Evolutionary conservation across 2,888 invertebrate genomes (phyloP).

Genomic region (Danaus chrysippus): DNA sequence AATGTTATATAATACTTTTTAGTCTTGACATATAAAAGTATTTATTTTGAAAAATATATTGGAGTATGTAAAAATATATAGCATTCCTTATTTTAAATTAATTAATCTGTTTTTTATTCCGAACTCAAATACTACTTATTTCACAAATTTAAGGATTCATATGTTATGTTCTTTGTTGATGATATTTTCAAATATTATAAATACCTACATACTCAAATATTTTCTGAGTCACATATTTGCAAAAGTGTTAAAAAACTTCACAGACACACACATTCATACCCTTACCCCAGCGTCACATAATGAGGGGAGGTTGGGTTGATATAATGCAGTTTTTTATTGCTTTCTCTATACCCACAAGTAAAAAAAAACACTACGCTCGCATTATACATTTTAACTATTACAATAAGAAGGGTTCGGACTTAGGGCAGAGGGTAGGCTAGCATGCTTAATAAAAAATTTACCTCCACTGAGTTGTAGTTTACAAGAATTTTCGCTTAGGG

Average conservation of each 20-base stretch:
- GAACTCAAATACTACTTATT: not conserved
- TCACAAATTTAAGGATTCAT: not conserved
- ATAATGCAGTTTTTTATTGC: constrained; percentile 79
- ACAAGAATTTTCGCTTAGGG: constrained; percentile 8
- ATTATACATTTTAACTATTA: constrained; percentile 76
- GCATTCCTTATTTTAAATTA: no score
- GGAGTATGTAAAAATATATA: no score
- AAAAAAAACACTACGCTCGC: constrained; percentile 67
- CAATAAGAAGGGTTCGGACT: constrained; percentile 69
- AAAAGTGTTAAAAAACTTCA: constrained; percentile 41
- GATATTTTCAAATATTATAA: not conserved
- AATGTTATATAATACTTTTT: no score
- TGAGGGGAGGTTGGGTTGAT: constrained; percentile 74
- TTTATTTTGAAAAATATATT: no score
- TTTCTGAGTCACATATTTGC: constrained; percentile 26
- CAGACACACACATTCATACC: constrained; percentile 42
- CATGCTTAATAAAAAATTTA: constrained; percentile 70
- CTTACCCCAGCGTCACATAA: constrained; percentile 66
- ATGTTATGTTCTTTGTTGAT: not conserved
- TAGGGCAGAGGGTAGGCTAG: constrained; percentile 59
- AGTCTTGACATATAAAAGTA: no score
- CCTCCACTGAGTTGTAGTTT: constrained; percentile 60
- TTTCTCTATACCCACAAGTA: constrained; percentile 73
- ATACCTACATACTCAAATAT: constrained; percentile 27
- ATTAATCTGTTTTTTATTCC: no score